Evolutionary conservation across 2,797 vertebrate genomes (phyloP).

Genomic region (Myotis daubentonii): DNA sequence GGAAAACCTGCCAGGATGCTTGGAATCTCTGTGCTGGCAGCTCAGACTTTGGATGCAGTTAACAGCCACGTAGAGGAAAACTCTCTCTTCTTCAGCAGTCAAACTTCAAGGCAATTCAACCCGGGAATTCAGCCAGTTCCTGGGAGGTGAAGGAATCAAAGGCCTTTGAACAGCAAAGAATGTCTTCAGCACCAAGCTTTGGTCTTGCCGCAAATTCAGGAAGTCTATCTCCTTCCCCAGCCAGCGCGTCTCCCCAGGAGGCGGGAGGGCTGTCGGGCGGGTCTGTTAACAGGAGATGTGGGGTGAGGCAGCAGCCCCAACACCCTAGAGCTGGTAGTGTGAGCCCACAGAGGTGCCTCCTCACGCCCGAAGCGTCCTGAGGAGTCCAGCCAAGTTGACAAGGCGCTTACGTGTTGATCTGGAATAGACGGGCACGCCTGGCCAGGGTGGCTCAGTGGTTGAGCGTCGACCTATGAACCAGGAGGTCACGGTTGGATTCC

Average conservation of each 20-base stretch:
- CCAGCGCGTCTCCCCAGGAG: not conserved
- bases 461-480: too few relatives aligned
- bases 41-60: conserved; percentile 9
- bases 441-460: too few relatives aligned
- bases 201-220: not conserved
- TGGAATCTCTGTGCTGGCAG: not conserved
- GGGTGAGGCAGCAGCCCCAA: not conserved
- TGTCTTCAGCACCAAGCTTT: not conserved
- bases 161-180: not conserved
- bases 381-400: not conserved
- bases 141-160: conserved; percentile 59
- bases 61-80: conserved; percentile 8
- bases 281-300: not conserved
- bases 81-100: not conserved
- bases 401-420: not conserved
- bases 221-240: not conserved
- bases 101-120: conserved; percentile 57
- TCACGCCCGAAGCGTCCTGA: not conserved
- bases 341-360: not conserved
- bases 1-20: not conserved
- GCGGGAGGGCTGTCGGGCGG: not conserved
- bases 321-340: not conserved
- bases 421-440: not conserved
- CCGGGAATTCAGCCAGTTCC: conserved; percentile 40
- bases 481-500: too few relatives aligned